Conservation (phyloP, 2,888 invertebrate genomes). For the Tortricodes alternella region DNA sequence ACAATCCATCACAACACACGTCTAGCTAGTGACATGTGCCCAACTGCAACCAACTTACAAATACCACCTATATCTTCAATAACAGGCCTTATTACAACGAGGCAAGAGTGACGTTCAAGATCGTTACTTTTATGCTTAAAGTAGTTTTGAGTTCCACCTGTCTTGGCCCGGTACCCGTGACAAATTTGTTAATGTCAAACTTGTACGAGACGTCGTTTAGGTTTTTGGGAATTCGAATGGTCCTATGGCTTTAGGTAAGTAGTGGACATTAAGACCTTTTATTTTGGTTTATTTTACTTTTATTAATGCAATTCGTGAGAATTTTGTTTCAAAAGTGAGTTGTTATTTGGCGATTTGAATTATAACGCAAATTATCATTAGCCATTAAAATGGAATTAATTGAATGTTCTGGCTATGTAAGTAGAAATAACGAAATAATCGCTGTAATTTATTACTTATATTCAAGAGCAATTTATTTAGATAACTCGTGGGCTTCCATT, state of each 20-base stretch:
- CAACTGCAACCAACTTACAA: conserved; percentile 1
- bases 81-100: neutral
- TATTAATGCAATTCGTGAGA: conserved; percentile 23
- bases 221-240: neutral
- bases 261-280: neutral
- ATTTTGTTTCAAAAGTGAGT: conserved; percentile 16
- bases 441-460: too few relatives aligned
- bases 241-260: neutral
- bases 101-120: neutral
- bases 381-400: conserved; percentile 2
- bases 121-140: neutral
- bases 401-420: too few relatives aligned
- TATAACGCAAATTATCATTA: conserved; percentile 20
- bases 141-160: conserved; percentile 20
- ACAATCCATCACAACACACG: conserved; percentile 33
- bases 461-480: too few relatives aligned
- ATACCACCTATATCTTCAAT: neutral
- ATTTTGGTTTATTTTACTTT: neutral
- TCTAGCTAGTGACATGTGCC: conserved; percentile 33
- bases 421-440: too few relatives aligned
- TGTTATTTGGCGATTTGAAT: conserved; percentile 10
- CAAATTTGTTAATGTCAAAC: conserved; percentile 34
- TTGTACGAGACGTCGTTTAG: conserved; percentile 26
- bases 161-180: conserved; percentile 32
- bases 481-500: too few relatives aligned